Evolutionary conservation across 1,140 invertebrate species (phyloP).

Genomic region (Archivesica marissinica): DNA sequence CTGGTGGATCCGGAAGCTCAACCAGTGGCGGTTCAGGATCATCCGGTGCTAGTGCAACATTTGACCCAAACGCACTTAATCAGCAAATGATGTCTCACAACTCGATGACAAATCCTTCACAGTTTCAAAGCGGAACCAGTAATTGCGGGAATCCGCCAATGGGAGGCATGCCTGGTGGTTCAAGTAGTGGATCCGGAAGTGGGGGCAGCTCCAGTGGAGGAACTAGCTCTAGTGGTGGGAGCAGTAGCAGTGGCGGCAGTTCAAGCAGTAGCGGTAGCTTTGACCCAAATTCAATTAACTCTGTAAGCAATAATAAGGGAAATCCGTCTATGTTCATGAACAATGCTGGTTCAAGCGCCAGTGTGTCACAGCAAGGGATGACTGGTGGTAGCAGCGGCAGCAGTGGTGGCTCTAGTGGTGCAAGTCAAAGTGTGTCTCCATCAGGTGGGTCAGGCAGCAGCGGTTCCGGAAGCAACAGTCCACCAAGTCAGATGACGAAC

Average conservation of each 20-base stretch:
- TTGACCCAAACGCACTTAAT: slow-evolving; percentile 25
- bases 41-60: neutral
- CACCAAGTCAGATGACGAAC: slow-evolving; percentile 37
- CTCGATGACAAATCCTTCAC: slow-evolving; percentile 10
- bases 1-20: neutral
- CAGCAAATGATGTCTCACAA: slow-evolving; percentile 14
- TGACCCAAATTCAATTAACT: slow-evolving; percentile 45
- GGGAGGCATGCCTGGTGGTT: neutral
- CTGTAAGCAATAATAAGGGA: slow-evolving; percentile 14
- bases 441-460: neutral
- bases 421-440: neutral
- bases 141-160: slow-evolving; percentile 23
- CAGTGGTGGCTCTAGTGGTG: neutral
- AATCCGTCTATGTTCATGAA: slow-evolving; percentile 22
- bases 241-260: slow-evolving; percentile 1
- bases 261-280: neutral
- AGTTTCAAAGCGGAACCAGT: slow-evolving; percentile 18
- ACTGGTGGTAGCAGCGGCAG: neutral
- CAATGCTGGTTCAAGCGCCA: slow-evolving; percentile 10
- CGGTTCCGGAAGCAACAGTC: slow-evolving; percentile 35
- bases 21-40: neutral
- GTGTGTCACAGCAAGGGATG: slow-evolving; percentile 6
- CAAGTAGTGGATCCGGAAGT: neutral
- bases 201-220: neutral
- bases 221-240: neutral